These are phyloP conservation scores for Epinephelus moara DNA, from an alignment of 2,113 vertebrate species.

Conservation along the genomic window DNA sequence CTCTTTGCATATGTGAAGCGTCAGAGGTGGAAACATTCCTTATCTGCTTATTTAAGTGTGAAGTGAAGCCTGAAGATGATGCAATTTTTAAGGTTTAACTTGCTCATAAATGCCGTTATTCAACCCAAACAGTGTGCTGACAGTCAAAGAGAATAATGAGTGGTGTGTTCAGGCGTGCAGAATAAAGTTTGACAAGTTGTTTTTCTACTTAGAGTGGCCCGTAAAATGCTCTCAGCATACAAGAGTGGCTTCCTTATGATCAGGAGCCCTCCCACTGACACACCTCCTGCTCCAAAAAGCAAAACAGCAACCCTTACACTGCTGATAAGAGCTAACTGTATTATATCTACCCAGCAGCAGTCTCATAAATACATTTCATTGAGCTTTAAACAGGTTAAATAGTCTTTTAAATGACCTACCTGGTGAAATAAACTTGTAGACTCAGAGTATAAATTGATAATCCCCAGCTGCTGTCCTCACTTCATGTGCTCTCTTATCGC, in stretches of 20 bases:
- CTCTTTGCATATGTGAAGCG: neutral
- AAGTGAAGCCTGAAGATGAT: neutral
- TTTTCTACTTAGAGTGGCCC: neutral
- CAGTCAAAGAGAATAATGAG: neutral
- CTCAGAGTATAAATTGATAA: neutral
- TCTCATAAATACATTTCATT: rapidly evolving
- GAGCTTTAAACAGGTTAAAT: too few species aligned
- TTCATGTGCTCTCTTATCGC: slow-evolving; percentile 16
- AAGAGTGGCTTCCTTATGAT: neutral
- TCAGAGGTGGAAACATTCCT: neutral
- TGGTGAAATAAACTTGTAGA: neutral
- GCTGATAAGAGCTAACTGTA: neutral
- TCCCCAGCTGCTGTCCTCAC: neutral
- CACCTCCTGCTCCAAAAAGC: slow-evolving; percentile 39
- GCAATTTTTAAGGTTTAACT: neutral
- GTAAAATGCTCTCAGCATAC: neutral
- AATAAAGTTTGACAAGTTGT: slow-evolving; percentile 41
- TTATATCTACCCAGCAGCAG: neutral
- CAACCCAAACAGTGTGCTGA: neutral
- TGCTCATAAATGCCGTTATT: neutral
- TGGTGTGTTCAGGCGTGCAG: neutral
- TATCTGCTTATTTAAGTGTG: neutral
- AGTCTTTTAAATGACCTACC: slow-evolving; percentile 26
- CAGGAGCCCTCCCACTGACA: slow-evolving; percentile 37
- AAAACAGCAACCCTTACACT: neutral